These are phyloP conservation scores for Semaprochilodus insignis DNA, from an alignment of 2,797 vertebrate genomes.

Conservation along the genomic window DNA sequence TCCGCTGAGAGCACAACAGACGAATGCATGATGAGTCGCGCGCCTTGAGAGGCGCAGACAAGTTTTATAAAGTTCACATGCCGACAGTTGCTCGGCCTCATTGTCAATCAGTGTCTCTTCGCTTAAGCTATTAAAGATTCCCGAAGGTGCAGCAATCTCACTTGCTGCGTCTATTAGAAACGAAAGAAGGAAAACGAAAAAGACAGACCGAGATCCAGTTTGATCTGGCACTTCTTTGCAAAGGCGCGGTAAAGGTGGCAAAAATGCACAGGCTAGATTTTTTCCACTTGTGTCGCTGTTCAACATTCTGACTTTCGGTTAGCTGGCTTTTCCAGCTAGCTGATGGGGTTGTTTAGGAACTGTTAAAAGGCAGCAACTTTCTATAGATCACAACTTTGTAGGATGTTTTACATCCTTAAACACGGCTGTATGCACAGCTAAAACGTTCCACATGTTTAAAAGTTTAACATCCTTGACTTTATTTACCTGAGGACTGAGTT, in stretches of 20 bases:
- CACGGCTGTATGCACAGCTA: not conserved
- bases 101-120: slow-evolving; percentile 48
- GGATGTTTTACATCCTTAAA: slow-evolving; percentile 32
- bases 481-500: not conserved
- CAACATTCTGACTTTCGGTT: not conserved
- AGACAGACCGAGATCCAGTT: not conserved
- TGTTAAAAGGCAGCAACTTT: slow-evolving; percentile 20
- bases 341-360: not conserved
- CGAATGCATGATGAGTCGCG: slow-evolving; percentile 40
- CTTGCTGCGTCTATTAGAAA: not conserved
- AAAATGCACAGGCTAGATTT: slow-evolving; percentile 10
- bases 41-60: slow-evolving; percentile 32
- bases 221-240: slow-evolving; percentile 21
- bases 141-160: slow-evolving; percentile 1
- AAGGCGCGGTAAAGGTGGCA: slow-evolving; percentile 14
- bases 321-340: not conserved
- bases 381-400: slow-evolving; percentile 5
- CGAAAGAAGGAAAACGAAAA: not conserved
- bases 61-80: not conserved
- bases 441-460: not conserved
- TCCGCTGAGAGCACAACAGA: slow-evolving; percentile 39
- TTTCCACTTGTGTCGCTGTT: not conserved
- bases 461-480: not conserved
- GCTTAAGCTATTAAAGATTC: slow-evolving; percentile 41
- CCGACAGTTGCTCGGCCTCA: slow-evolving; percentile 15